phyloP scores from a whole-genome alignment of 2,888 invertebrate genomes.

The Sialis lutaria region DNA sequence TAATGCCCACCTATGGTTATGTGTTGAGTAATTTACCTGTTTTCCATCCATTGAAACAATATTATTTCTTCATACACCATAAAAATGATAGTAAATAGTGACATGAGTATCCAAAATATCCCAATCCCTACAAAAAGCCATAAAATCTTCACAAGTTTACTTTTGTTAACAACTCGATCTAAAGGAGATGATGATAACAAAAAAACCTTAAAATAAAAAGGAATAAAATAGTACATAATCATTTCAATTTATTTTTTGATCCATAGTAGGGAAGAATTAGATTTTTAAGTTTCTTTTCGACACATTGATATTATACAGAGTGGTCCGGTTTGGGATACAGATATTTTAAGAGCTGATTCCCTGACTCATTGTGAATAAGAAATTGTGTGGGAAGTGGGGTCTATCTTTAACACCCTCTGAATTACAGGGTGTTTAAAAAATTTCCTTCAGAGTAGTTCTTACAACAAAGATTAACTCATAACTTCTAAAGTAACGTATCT shows the following conservation, averaged over 20 bases:
- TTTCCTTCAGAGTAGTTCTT: no score
- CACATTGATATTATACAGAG: no score
- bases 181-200: conserved; percentile 51
- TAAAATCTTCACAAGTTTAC: conserved; percentile 45
- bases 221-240: not conserved
- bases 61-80: conserved; percentile 45
- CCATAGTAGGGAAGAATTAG: not conserved
- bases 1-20: no score
- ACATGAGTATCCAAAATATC: conserved; percentile 50
- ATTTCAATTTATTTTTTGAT: not conserved
- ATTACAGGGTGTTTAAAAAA: no score
- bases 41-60: conserved; percentile 44
- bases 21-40: conserved; percentile 25
- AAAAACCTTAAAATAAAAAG: conserved; percentile 37
- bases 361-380: no score
- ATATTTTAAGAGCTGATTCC: no score
- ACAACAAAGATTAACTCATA: no score
- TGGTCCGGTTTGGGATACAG: no score
- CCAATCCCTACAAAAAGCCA: conserved; percentile 58
- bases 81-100: conserved; percentile 42
- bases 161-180: conserved; percentile 47
- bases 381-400: no score
- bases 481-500: no score
- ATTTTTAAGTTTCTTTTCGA: not conserved
- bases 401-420: no score